Evolutionary conservation across 1,140 invertebrate genomes (phyloP).

Genomic region (Papilio aristodemus): DNA sequence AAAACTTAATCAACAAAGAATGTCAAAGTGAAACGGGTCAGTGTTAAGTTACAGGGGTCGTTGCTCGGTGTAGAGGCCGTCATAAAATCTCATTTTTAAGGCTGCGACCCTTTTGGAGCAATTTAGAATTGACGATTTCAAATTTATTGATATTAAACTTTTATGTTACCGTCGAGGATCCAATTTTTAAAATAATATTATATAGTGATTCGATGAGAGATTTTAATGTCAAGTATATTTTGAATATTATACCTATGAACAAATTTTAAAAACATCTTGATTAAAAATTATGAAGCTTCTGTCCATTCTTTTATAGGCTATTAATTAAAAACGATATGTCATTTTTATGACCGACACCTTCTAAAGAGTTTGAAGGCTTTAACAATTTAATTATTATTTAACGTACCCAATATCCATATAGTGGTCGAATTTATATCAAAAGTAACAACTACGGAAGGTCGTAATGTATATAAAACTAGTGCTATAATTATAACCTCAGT

Average conservation of each 20-base stretch:
- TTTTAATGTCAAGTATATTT: conserved; percentile 1
- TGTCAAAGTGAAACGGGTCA: conserved; percentile 31
- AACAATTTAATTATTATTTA: neutral
- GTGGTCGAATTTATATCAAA: too few species aligned
- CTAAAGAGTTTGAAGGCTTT: neutral
- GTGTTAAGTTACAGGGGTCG: conserved; percentile 35
- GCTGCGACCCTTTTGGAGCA: conserved; percentile 31
- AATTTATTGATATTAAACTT: conserved; percentile 25
- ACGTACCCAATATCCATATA: neutral
- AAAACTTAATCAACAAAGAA: conserved; percentile 31
- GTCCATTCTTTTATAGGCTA: neutral
- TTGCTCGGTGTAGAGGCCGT: conserved; percentile 35
- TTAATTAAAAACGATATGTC: neutral
- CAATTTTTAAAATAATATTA: neutral
- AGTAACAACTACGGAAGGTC: too few species aligned
- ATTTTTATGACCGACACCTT: neutral
- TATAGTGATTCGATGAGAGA: neutral
- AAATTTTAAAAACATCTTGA: neutral
- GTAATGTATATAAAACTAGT: too few species aligned
- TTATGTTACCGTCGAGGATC: conserved; percentile 26
- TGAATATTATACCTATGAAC: neutral
- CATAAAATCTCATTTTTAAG: conserved; percentile 42
- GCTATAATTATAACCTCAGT: too few species aligned
- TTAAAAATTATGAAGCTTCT: neutral
- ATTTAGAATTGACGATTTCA: conserved; percentile 34